These are phyloP conservation scores for Ophiothrix spiculata DNA, from an alignment of 35 echinoderm and acorn worm genomes.

Conservation along the genomic window DNA sequence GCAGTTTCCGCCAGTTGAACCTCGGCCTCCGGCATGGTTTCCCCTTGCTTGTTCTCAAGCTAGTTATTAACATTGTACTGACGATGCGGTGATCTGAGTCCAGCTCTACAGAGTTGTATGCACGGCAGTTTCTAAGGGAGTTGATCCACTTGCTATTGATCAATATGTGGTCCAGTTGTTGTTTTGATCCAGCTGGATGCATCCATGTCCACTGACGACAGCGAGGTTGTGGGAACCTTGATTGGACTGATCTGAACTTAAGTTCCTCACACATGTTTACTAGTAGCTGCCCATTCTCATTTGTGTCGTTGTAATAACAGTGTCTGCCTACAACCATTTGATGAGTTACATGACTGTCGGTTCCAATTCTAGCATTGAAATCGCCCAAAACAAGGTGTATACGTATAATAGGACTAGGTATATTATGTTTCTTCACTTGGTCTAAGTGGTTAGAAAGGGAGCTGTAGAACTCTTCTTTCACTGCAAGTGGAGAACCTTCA, in stretches of 20 bases:
- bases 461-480: conserved; percentile 12
- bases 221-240: conserved; percentile 24
- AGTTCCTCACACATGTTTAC: conserved; percentile 17
- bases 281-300: conserved; percentile 6
- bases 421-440: conserved; percentile 37
- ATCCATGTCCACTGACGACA: conserved; percentile 19
- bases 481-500: background rate
- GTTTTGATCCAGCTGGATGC: conserved; percentile 29
- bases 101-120: conserved; percentile 34
- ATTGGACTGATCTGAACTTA: conserved; percentile 12
- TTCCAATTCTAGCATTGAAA: conserved; percentile 23
- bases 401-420: too few relatives aligned
- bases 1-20: conserved; percentile 41
- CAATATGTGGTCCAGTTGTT: conserved; percentile 33
- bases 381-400: conserved; percentile 24
- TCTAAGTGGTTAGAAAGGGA: conserved; percentile 11
- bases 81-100: conserved; percentile 10
- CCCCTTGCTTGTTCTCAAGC: conserved; percentile 22
- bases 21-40: conserved; percentile 36
- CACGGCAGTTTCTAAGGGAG: conserved; percentile 35
- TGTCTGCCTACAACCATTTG: too few relatives aligned
- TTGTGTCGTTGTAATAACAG: background rate
- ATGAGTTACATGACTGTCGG: conserved; percentile 16
- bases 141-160: conserved; percentile 36
- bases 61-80: background rate